These are phyloP conservation scores for Drosophila hamatofila DNA, from an alignment of 2,888 invertebrate species.

Conservation along the genomic window DNA sequence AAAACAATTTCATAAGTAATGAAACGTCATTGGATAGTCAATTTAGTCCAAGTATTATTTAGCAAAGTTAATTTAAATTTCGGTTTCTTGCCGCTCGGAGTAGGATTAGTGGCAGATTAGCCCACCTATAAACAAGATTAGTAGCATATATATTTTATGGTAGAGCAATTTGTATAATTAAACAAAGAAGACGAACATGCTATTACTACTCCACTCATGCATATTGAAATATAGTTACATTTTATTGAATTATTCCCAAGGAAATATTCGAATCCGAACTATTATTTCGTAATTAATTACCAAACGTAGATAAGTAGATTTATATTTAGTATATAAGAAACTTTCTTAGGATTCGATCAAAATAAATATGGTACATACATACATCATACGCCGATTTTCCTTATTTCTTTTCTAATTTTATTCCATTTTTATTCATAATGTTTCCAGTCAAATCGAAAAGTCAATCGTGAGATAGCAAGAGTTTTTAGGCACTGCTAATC, in stretches of 20 bases:
- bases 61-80: neutral
- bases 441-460: no score
- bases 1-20: neutral
- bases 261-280: constrained; percentile 6
- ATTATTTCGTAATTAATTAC: constrained; percentile 21
- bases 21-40: neutral
- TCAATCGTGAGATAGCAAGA: no score
- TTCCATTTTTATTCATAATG: no score
- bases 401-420: neutral
- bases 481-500: no score
- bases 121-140: constrained; percentile 31
- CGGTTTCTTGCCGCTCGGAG: neutral
- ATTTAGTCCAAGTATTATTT: neutral
- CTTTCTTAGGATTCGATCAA: constrained; percentile 4
- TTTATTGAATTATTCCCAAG: constrained; percentile 2
- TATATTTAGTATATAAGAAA: constrained; percentile 15
- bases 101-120: constrained; percentile 29
- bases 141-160: neutral
- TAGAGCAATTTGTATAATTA: neutral
- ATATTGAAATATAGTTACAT: neutral
- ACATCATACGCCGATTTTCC: neutral
- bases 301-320: constrained; percentile 10
- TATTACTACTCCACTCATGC: neutral
- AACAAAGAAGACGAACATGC: neutral
- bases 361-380: constrained; percentile 23